Base-by-base conservation (phyloP, 2,888 invertebrate species). In the Zhuqinia jingwanae region DNA sequence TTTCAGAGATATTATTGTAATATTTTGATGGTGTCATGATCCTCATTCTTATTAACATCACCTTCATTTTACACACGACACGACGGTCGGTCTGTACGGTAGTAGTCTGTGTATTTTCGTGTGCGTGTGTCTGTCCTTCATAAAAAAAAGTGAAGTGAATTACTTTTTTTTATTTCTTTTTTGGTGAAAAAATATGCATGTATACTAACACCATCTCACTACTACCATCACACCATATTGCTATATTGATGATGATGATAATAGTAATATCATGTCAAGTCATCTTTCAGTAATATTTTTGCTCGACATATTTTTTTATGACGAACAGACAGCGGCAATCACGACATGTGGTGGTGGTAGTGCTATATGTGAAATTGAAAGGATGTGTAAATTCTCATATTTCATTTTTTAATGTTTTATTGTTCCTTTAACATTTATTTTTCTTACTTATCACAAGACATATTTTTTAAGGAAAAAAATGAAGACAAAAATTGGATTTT, bases 371-470 rank as follows among this genome's bases (percentile, higher is more conserved):
- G 81, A 81, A 81, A 81, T 81, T 70, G 81, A 81, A 81, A 81
- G 81, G 81, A 47, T 36, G 36, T 36, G 36, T 36, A 36, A 6
- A 36, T 58, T 75, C 27, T 53, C 45, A 53, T 75, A 50, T 56
- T n/a, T 75, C 75, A 70, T 70, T 47, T 70, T 60, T 81, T 73
- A 81, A 81, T 81, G 73, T 73, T 60, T 42, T 81, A 81, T 81
- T 81, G 81, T 81, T 81, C 45, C 30, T 65, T 45, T 30, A 50
- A 50, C 80, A 50, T 42, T 70, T 79, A 47, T 80, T 58, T 58
- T n/a, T n/a, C n/a, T n/a, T n/a, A n/a, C n/a, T n/a, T n/a, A n/a
- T n/a, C n/a, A n/a, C n/a, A n/a, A n/a, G n/a, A n/a, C n/a, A n/a
- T n/a, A n/a, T n/a, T n/a, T n/a, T n/a, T n/a, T n/a, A n/a, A n/a